Evolutionary conservation across 2,888 invertebrate species (phyloP).

Genomic region (Petrolisthes cinctipes): DNA sequence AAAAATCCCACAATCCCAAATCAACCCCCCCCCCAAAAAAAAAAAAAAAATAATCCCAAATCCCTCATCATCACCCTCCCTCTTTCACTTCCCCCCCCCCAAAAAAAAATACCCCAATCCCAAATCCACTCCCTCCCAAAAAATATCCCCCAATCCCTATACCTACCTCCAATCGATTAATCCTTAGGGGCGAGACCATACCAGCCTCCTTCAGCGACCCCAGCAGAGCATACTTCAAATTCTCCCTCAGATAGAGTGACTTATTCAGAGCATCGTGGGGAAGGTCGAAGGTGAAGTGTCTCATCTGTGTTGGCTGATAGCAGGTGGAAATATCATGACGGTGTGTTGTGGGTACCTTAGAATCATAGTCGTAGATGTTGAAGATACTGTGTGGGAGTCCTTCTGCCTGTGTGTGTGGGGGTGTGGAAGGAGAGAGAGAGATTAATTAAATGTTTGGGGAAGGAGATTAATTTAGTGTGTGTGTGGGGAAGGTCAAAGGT

Average conservation of each 20-base stretch:
- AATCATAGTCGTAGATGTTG: constrained; percentile 50
- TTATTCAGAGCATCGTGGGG: constrained; percentile 28
- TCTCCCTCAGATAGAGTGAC: constrained; percentile 16
- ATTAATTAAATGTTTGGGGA: neutral
- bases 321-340: constrained; percentile 49
- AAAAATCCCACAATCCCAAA: neutral
- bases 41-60: too few relatives aligned
- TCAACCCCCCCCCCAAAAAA: neutral
- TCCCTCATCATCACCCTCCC: too few relatives aligned
- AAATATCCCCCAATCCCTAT: neutral
- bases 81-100: neutral
- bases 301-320: constrained; percentile 34
- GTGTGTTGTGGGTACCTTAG: constrained; percentile 31
- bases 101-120: too few relatives aligned
- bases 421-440: too few relatives aligned
- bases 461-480: neutral
- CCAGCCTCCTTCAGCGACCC: constrained; percentile 9
- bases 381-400: constrained; percentile 23
- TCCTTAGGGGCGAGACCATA: constrained; percentile 40
- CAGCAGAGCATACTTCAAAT: constrained; percentile 32
- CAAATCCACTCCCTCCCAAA: neutral
- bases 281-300: constrained; percentile 43
- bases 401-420: constrained; percentile 5
- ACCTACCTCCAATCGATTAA: constrained; percentile 47
- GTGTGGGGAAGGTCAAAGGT: too few relatives aligned